Conservation (phyloP, 2,113 vertebrate species). For the Dasyornis broadbenti region DNA sequence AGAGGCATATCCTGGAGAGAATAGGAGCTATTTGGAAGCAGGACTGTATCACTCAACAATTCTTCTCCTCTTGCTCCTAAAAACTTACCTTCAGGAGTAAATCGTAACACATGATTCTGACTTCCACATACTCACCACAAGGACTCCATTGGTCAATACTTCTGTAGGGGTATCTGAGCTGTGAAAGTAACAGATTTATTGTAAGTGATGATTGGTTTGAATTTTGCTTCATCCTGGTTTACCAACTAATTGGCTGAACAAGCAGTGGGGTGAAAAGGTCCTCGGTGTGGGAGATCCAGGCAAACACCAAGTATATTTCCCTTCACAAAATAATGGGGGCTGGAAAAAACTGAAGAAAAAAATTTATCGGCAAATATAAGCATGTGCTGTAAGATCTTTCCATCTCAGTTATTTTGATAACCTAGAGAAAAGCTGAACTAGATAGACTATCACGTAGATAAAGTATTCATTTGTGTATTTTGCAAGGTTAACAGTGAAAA, state of each 20-base stretch:
- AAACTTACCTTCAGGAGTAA: neutral
- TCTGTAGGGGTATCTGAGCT: slow-evolving; percentile 62
- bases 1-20: neutral
- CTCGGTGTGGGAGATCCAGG: neutral
- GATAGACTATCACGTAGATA: neutral
- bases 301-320: neutral
- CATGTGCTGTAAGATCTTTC: neutral
- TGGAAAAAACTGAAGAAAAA: neutral
- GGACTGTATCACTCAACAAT: neutral
- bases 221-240: neutral
- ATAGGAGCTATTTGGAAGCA: neutral
- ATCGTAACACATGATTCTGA: neutral
- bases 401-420: neutral
- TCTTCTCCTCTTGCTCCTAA: neutral
- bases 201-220: neutral
- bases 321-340: neutral
- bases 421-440: neutral
- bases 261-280: neutral
- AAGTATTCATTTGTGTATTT: neutral
- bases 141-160: slow-evolving; percentile 74
- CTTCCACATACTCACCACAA: slow-evolving; percentile 71
- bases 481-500: neutral
- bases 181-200: neutral
- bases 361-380: neutral
- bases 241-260: neutral